Evolutionary conservation across 2,797 vertebrate genomes (phyloP).

Genomic region (Carcharodon carcharias): DNA sequence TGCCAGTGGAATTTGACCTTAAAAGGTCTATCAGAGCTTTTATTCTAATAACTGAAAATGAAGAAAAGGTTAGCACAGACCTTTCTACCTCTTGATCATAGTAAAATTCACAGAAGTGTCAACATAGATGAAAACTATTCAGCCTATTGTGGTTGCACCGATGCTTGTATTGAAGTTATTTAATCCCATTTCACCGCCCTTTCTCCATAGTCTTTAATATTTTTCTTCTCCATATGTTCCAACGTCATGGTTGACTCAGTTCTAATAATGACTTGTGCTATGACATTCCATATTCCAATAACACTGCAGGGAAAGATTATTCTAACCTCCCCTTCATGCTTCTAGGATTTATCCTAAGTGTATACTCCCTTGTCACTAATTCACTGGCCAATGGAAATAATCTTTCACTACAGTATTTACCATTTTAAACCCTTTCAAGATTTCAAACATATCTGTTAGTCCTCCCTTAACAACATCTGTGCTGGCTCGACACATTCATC

Average conservation of each 20-base stretch:
- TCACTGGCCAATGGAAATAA: background rate
- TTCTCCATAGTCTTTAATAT: background rate
- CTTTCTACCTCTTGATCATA: background rate
- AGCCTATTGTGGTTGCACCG: background rate
- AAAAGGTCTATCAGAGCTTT: background rate
- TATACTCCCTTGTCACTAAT: background rate
- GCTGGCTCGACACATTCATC: background rate
- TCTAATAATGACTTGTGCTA: background rate
- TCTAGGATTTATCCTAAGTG: background rate
- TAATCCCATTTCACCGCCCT: background rate
- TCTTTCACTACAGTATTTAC: background rate
- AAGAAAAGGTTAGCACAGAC: background rate
- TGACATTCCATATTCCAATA: background rate
- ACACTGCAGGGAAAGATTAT: background rate
- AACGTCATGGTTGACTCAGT: conserved; percentile 9
- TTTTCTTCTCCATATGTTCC: background rate
- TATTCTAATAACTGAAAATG: background rate
- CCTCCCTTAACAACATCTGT: background rate
- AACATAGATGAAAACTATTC: background rate
- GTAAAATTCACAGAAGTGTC: background rate
- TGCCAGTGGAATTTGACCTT: background rate
- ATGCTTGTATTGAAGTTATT: background rate
- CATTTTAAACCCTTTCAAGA: background rate
- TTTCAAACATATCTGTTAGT: background rate
- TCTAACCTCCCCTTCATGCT: background rate